Percentiles rank a stretch among this genome's conserved stretches.
phyloP scores from a whole-genome alignment of 2,797 vertebrate genomes.

The Chrosomus eos region DNA sequence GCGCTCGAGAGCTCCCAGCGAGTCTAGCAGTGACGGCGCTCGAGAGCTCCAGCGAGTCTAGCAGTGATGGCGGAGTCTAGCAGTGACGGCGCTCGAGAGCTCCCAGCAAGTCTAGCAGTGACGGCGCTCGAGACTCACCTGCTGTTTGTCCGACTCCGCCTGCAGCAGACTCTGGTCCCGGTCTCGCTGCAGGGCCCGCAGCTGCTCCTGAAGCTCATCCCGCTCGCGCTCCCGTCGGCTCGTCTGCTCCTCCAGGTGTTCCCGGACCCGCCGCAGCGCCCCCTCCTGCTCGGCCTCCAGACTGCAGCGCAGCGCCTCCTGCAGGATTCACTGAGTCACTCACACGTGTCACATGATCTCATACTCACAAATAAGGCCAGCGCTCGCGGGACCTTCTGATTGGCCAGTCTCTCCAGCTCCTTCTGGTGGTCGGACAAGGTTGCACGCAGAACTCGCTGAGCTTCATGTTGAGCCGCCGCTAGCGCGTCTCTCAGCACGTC shows the following conservation, averaged over 20 bases:
- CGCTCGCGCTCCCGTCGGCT: constrained; percentile 75
- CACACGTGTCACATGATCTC: background rate
- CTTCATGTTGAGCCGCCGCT: constrained; percentile 76
- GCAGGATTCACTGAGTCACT: background rate
- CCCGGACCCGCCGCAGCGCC: constrained; percentile 72
- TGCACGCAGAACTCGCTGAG: constrained; percentile 77
- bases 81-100: too few relatives aligned
- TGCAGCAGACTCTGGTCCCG: constrained; percentile 85
- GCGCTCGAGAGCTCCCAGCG: too few relatives aligned
- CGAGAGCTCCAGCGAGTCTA: too few relatives aligned
- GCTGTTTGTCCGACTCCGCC: constrained; percentile 90
- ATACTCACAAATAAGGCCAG: background rate
- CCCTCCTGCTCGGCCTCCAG: constrained; percentile 79
- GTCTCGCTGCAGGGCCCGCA: constrained; percentile 78
- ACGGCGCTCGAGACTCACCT: constrained; percentile 78
- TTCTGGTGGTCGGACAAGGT: constrained; percentile 82
- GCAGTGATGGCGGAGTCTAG: too few relatives aligned
- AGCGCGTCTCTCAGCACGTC: constrained; percentile 77
- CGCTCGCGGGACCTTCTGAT: constrained; percentile 79
- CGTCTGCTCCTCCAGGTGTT: constrained; percentile 83
- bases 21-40: too few relatives aligned
- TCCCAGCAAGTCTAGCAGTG: too few relatives aligned
- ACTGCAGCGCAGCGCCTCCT: constrained; percentile 81
- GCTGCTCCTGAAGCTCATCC: constrained; percentile 85
- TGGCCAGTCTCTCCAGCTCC: constrained; percentile 81